These are phyloP conservation scores for Perca flavescens DNA, from an alignment of 2,113 vertebrate species.

Conservation along the genomic window DNA sequence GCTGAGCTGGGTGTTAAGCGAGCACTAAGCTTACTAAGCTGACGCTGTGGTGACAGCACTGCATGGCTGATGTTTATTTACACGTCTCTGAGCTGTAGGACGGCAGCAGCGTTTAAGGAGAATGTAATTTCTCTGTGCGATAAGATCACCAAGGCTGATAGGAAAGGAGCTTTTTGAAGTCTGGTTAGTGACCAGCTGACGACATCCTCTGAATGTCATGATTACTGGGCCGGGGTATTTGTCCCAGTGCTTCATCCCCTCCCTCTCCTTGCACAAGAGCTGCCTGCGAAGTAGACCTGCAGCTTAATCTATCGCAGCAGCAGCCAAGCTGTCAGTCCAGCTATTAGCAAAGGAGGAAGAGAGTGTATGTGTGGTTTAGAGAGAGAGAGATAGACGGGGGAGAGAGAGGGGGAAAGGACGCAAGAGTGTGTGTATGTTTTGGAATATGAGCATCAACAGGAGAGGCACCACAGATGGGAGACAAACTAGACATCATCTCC, in stretches of 20 bases:
- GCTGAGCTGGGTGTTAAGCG: constrained; percentile 47
- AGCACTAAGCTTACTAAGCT: constrained; percentile 57
- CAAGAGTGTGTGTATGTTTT: constrained; percentile 53
- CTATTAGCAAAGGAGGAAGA: constrained; percentile 68
- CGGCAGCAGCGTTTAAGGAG: constrained; percentile 40
- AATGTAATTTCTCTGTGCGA: constrained; percentile 53
- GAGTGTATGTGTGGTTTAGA: constrained; percentile 61
- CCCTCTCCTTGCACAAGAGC: constrained; percentile 65
- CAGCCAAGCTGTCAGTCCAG: constrained; percentile 77
- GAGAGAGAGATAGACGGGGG: background rate
- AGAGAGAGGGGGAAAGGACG: constrained; percentile 38
- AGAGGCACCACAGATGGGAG: constrained; percentile 66
- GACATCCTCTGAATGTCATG: constrained; percentile 71
- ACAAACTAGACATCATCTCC: constrained; percentile 53
- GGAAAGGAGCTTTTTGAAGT: constrained; percentile 63
- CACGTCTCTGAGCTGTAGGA: constrained; percentile 37
- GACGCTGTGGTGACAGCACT: constrained; percentile 34
- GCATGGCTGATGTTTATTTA: constrained; percentile 62
- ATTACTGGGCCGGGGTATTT: constrained; percentile 73
- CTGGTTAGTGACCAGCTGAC: constrained; percentile 58
- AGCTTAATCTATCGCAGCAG: constrained; percentile 79
- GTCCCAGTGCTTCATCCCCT: constrained; percentile 63
- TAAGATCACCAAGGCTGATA: constrained; percentile 54
- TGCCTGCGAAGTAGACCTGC: constrained; percentile 77
- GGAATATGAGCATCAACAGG: constrained; percentile 64